Conservation (phyloP, 2,888 invertebrate species). For the Lasioglossum calceatum region DNA sequence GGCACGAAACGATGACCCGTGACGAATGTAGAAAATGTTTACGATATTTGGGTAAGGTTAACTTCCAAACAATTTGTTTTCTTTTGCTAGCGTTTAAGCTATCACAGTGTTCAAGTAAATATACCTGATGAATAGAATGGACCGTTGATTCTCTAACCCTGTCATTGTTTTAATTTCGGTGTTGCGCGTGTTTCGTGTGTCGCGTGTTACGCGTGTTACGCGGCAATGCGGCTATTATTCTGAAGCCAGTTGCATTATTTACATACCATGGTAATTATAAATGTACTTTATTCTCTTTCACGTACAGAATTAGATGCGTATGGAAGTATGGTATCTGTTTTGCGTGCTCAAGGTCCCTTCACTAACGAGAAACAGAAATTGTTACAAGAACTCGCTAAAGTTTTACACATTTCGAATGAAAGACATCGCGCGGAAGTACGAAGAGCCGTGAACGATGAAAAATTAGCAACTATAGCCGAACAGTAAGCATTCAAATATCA, state of each 20-base stretch:
- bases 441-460: slow-evolving; percentile 96
- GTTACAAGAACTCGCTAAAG: slow-evolving; percentile 92
- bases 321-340: slow-evolving; percentile 94
- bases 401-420: slow-evolving; percentile 94
- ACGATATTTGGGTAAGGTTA: slow-evolving; percentile 91
- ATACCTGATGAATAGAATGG: not conserved
- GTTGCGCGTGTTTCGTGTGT: not conserved
- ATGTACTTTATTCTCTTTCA: slow-evolving; percentile 91
- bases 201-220: not conserved
- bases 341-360: slow-evolving; percentile 96
- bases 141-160: not conserved
- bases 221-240: slow-evolving; percentile 10
- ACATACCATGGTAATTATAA: slow-evolving; percentile 83
- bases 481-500: slow-evolving; percentile 88
- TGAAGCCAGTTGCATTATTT: slow-evolving; percentile 23
- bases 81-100: slow-evolving; percentile 27
- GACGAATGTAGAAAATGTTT: slow-evolving; percentile 96
- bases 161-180: not conserved
- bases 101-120: slow-evolving; percentile 5
- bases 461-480: slow-evolving; percentile 94
- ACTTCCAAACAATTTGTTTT: slow-evolving; percentile 60
- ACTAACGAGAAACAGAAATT: slow-evolving; percentile 93
- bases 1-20: slow-evolving; percentile 91
- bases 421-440: slow-evolving; percentile 96
- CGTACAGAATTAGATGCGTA: slow-evolving; percentile 95